Conservation (phyloP, 2,888 invertebrate species). For the Athalia rosae region DNA sequence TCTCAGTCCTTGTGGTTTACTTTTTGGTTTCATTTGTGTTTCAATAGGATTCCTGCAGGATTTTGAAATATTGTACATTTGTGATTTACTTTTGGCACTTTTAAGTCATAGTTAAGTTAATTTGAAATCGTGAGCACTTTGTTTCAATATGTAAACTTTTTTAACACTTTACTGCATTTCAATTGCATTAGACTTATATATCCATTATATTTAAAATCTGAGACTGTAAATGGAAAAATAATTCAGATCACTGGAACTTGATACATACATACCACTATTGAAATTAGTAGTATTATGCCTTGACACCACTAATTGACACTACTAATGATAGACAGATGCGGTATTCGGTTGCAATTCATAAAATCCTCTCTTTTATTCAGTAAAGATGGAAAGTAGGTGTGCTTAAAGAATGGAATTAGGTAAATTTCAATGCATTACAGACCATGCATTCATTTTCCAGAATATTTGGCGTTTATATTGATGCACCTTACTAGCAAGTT, state of each 20-base stretch:
- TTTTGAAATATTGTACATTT: no score
- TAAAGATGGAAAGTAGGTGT: no score
- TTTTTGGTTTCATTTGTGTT: constrained; percentile 38
- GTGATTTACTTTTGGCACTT: no score
- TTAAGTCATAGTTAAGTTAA: no score
- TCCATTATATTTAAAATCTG: neutral
- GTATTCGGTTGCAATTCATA: constrained; percentile 1
- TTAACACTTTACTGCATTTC: neutral
- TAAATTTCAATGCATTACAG: no score
- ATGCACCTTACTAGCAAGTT: neutral
- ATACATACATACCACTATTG: constrained; percentile 28
- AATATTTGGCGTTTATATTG: no score
- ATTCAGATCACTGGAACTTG: constrained; percentile 2
- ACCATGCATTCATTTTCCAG: no score
- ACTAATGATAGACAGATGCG: neutral
- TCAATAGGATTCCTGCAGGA: constrained; percentile 1
- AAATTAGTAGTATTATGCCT: neutral
- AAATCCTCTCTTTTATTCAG: no score
- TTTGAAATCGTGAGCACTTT: neutral
- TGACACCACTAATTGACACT: neutral
- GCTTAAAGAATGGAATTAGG: no score
- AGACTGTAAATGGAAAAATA: neutral
- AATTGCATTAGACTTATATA: neutral
- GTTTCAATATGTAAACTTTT: neutral
- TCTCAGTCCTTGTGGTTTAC: constrained; percentile 2